phyloP scores from a whole-genome alignment of 2,888 invertebrate species.

The Drosophila prostipennis region DNA sequence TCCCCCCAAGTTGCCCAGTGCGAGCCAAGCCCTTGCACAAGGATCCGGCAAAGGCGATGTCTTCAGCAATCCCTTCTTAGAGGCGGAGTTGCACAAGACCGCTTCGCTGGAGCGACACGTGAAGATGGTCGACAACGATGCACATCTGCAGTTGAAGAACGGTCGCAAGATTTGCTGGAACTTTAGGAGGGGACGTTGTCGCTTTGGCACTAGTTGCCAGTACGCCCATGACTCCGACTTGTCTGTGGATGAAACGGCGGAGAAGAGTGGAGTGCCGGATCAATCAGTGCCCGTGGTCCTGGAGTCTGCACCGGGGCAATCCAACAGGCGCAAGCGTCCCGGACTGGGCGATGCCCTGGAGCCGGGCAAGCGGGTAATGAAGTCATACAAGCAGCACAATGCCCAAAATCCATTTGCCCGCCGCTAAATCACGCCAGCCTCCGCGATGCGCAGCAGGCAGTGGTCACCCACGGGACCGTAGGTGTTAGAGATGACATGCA shows the following conservation, averaged over 20 bases:
- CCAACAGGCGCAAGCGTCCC: slow-evolving; percentile 88
- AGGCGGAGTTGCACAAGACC: slow-evolving; percentile 93
- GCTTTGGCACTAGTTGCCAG: slow-evolving; percentile 96
- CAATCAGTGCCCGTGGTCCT: not conserved
- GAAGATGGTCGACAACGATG: slow-evolving; percentile 92
- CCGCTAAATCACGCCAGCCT: slow-evolving; percentile 61
- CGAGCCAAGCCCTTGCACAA: slow-evolving; percentile 67
- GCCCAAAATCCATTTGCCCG: slow-evolving; percentile 81
- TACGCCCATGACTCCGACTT: slow-evolving; percentile 96
- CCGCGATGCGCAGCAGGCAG: slow-evolving; percentile 62
- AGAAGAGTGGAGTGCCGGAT: not conserved
- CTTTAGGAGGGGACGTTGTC: slow-evolving; percentile 94
- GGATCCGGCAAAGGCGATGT: slow-evolving; percentile 85
- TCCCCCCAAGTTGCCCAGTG: slow-evolving; percentile 77
- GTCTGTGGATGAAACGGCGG: slow-evolving; percentile 27
- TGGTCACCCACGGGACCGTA: slow-evolving; percentile 56
- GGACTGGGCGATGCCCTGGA: slow-evolving; percentile 91
- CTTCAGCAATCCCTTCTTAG: slow-evolving; percentile 93
- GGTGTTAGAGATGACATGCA: slow-evolving; percentile 67
- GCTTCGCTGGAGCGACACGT: slow-evolving; percentile 95
- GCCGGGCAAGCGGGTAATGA: slow-evolving; percentile 94
- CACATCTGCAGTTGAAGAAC: slow-evolving; percentile 91
- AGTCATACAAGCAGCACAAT: slow-evolving; percentile 88
- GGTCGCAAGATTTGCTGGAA: slow-evolving; percentile 97
- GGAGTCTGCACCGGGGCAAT: slow-evolving; percentile 7